These are phyloP conservation scores for Drosophila carrolli DNA, from an alignment of 1,140 invertebrate genomes.

Conservation along the genomic window DNA sequence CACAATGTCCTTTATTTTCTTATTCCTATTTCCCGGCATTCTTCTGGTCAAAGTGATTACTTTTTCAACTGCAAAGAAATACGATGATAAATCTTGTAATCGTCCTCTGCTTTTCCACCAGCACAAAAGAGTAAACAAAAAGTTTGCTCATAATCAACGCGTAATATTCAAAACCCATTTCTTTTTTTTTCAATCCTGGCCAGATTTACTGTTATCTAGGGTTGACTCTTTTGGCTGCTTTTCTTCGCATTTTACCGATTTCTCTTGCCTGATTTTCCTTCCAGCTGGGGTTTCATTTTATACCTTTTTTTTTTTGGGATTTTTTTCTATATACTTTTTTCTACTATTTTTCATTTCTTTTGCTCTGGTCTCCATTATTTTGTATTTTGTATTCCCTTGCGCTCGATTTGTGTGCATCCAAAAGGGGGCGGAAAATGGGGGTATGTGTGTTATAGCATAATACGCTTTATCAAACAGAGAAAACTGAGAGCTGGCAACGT, in stretches of 20 bases:
- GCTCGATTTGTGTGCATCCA: slow-evolving; percentile 59
- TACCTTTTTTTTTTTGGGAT: slow-evolving; percentile 1
- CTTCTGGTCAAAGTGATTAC: slow-evolving; percentile 34
- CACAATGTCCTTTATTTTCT: no score
- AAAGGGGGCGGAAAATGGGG: not conserved
- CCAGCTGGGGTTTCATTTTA: slow-evolving; percentile 11
- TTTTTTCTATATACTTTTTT: not conserved
- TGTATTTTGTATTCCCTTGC: slow-evolving; percentile 67
- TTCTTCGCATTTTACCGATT: slow-evolving; percentile 21
- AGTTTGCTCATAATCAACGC: slow-evolving; percentile 32
- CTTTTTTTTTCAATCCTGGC: not conserved
- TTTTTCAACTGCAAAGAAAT: slow-evolving; percentile 5
- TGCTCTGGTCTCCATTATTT: slow-evolving; percentile 55
- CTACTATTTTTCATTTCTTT: slow-evolving; percentile 3
- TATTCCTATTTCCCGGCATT: not conserved
- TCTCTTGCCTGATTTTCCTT: slow-evolving; percentile 16
- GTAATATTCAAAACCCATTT: slow-evolving; percentile 40
- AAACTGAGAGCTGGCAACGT: slow-evolving; percentile 28
- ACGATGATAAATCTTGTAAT: slow-evolving; percentile 43
- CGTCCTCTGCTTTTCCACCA: slow-evolving; percentile 24
- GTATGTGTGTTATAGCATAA: slow-evolving; percentile 59
- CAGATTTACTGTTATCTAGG: slow-evolving; percentile 24
- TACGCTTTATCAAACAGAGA: slow-evolving; percentile 57
- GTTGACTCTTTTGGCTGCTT: slow-evolving; percentile 14
- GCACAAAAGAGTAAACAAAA: slow-evolving; percentile 4